Conservation (phyloP, 1,140 invertebrate species). For the Hyles euphorbiae region DNA sequence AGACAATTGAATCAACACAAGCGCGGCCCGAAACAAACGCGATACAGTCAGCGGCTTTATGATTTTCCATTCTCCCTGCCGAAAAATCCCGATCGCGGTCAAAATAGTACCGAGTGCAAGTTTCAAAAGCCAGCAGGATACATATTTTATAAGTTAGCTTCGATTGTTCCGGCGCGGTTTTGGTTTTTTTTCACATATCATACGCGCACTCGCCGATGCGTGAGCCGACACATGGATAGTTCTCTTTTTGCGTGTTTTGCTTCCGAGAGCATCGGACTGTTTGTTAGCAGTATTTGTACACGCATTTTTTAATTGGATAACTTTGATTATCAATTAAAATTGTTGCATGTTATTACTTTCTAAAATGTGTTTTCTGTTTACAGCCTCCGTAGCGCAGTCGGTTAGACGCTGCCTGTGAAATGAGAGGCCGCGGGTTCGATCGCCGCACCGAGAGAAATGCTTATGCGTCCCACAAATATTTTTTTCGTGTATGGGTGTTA, state of each 20-base stretch:
- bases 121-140: slow-evolving; percentile 68
- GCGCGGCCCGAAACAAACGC: no score
- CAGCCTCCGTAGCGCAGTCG: not conserved
- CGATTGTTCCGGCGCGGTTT: slow-evolving; percentile 68
- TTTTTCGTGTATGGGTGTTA: no score
- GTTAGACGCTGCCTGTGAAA: no score
- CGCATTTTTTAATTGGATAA: not conserved
- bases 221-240: slow-evolving; percentile 56
- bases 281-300: slow-evolving; percentile 48
- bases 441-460: no score
- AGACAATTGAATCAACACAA: no score
- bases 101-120: slow-evolving; percentile 62
- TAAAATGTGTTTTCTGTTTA: slow-evolving; percentile 7
- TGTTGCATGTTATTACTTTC: no score
- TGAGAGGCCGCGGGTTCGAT: no score
- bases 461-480: no score
- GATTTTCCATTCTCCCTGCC: slow-evolving; percentile 37
- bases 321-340: no score
- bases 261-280: slow-evolving; percentile 45
- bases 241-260: slow-evolving; percentile 44
- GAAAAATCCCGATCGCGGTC: slow-evolving; percentile 68
- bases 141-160: slow-evolving; percentile 74
- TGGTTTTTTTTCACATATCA: slow-evolving; percentile 54
- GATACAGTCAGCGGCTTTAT: slow-evolving; percentile 15
- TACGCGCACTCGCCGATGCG: slow-evolving; percentile 46